These are phyloP conservation scores for Drosophila paranaensis DNA, from an alignment of 2,888 invertebrate species.

Conservation along the genomic window DNA sequence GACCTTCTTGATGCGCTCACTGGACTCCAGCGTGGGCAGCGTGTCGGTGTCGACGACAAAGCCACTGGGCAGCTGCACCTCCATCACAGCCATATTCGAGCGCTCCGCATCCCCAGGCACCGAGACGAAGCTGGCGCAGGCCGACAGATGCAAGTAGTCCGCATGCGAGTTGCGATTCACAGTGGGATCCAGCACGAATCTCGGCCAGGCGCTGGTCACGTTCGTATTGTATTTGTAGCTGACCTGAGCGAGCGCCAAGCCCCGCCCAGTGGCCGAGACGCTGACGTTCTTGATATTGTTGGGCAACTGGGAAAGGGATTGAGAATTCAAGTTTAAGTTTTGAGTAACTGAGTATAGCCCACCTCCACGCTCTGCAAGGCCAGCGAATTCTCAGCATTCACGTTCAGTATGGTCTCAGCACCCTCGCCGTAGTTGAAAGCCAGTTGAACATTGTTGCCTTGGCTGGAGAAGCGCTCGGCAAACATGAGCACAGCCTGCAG, in stretches of 20 bases:
- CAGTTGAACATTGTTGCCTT: constrained; percentile 86
- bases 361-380: constrained; percentile 93
- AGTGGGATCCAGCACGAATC: constrained; percentile 94
- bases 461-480: constrained; percentile 86
- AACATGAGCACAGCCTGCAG: constrained; percentile 88
- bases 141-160: constrained; percentile 92
- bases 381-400: constrained; percentile 92
- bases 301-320: constrained; percentile 68
- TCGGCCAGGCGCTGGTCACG: constrained; percentile 94
- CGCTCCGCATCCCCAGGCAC: constrained; percentile 84
- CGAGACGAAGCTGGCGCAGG: constrained; percentile 88
- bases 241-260: constrained; percentile 92
- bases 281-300: constrained; percentile 87
- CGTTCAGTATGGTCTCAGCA: constrained; percentile 86
- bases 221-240: constrained; percentile 93
- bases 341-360: constrained; percentile 23
- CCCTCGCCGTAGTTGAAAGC: constrained; percentile 86
- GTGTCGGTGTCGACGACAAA: constrained; percentile 93
- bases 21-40: constrained; percentile 88
- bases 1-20: constrained; percentile 87
- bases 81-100: constrained; percentile 94
- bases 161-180: constrained; percentile 93
- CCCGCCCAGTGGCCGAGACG: constrained; percentile 92
- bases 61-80: constrained; percentile 95
- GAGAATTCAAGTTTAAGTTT: neutral